Evolutionary conservation across 2,888 invertebrate genomes (phyloP).

Genomic region (Uloborus plumipes): DNA sequence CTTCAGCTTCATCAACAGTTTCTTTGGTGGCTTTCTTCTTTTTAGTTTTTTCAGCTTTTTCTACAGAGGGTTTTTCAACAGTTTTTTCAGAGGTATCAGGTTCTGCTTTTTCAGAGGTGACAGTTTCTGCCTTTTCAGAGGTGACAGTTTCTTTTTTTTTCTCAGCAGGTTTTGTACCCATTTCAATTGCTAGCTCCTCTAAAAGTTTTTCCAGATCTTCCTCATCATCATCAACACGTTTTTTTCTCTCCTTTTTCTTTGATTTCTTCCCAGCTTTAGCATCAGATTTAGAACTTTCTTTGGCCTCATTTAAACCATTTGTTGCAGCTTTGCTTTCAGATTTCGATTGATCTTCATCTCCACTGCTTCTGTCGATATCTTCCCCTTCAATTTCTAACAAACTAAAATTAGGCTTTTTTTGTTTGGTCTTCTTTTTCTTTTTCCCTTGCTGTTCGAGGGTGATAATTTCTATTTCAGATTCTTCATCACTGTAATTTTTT

Average conservation of each 20-base stretch:
- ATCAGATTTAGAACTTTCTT: constrained; percentile 20
- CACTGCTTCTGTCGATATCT: constrained; percentile 70
- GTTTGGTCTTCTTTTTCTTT: constrained; percentile 62
- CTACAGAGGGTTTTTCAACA: constrained; percentile 74
- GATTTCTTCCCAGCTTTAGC: constrained; percentile 54
- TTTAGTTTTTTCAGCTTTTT: constrained; percentile 78
- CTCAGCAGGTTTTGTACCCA: constrained; percentile 71
- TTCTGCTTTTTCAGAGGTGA: constrained; percentile 5
- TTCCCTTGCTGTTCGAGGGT: constrained; percentile 51
- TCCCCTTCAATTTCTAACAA: constrained; percentile 55
- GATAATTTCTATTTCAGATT: constrained; percentile 52
- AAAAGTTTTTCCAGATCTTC: constrained; percentile 85
- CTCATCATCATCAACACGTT: constrained; percentile 80
- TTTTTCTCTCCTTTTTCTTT: constrained; percentile 63
- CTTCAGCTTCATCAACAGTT: not conserved
- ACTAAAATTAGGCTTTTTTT: constrained; percentile 63
- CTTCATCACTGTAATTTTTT: constrained; percentile 44
- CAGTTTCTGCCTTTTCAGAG: not conserved
- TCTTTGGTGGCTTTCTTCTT: constrained; percentile 11
- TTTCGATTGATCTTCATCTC: constrained; percentile 36
- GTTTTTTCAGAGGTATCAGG: not conserved
- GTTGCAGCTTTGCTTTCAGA: constrained; percentile 28
- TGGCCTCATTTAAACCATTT: constrained; percentile 23
- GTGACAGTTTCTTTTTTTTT: constrained; percentile 13
- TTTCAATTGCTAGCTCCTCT: constrained; percentile 86